Evolutionary conservation across 2,888 invertebrate genomes (phyloP).

Genomic region (Allacma fusca): DNA sequence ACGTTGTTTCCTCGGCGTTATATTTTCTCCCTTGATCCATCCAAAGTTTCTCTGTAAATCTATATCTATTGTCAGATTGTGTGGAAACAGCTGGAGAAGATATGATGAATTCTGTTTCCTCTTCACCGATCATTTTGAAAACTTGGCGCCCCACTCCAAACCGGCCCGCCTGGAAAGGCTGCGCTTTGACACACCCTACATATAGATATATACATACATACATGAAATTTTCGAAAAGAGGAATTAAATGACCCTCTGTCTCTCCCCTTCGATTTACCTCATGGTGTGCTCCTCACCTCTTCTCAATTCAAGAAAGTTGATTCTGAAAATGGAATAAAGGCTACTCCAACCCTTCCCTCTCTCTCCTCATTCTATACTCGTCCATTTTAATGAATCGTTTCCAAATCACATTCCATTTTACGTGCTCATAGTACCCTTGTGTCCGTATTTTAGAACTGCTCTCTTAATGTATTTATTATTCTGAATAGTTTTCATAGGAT

Average conservation of each 20-base stretch:
- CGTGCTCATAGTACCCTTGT: no score
- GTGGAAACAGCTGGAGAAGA: background rate
- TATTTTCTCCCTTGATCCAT: background rate
- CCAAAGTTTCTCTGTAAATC: background rate
- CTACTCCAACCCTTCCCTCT: background rate
- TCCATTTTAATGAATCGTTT: background rate
- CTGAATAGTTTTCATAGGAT: no score
- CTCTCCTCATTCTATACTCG: background rate
- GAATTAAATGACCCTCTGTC: conserved; percentile 23
- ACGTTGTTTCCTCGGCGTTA: background rate
- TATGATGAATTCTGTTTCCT: background rate
- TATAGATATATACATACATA: no score
- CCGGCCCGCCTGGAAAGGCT: background rate
- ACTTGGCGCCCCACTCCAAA: background rate
- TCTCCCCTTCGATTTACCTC: conserved; percentile 10
- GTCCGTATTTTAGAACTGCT: no score
- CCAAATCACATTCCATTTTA: no score
- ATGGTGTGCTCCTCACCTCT: conserved; percentile 17
- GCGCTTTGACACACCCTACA: background rate
- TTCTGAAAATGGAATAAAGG: no score
- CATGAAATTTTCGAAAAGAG: conserved; percentile 30
- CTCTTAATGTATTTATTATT: no score
- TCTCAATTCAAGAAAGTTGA: background rate
- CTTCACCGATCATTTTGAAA: background rate
- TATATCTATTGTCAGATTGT: conserved; percentile 1